Percentiles rank a stretch among this genome's conserved stretches.
These are phyloP conservation scores for Oryzias melastigma DNA, from an alignment of 2,113 vertebrate genomes.

Conservation along the genomic window DNA sequence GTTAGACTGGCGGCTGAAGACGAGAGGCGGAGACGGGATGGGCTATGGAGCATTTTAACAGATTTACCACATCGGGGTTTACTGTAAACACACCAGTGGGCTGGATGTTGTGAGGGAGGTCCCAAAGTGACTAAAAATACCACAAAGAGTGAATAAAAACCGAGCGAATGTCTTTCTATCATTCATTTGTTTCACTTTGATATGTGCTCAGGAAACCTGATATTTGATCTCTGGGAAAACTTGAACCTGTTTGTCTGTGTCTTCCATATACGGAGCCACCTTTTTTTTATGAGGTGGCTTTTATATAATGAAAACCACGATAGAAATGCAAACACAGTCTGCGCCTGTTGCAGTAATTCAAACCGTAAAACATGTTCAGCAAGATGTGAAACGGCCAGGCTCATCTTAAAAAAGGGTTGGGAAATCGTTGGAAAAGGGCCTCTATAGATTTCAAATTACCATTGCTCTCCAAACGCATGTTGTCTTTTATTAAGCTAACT, in stretches of 20 bases:
- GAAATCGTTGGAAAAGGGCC: not conserved
- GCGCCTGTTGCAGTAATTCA: conserved; percentile 1
- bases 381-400: not conserved
- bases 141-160: not conserved
- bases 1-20: conserved; percentile 9
- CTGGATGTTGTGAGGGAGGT: conserved; percentile 43
- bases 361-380: conserved; percentile 14
- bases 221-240: conserved; percentile 1
- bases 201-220: not conserved
- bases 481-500: conserved; percentile 39
- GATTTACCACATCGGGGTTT: conserved; percentile 53
- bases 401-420: not conserved
- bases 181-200: not conserved
- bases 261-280: not conserved
- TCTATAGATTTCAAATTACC: conserved; percentile 8
- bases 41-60: conserved; percentile 37
- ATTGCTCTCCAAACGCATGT: conserved; percentile 1
- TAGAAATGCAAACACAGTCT: conserved; percentile 20
- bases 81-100: conserved; percentile 61
- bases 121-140: conserved; percentile 2
- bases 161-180: too few relatives aligned
- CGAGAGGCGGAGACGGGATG: conserved; percentile 1
- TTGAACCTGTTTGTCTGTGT: not conserved
- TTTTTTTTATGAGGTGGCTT: conserved; percentile 26
- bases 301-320: conserved; percentile 17